Conservation (phyloP, 2,888 invertebrate species). For the Girardia tigrina region DNA sequence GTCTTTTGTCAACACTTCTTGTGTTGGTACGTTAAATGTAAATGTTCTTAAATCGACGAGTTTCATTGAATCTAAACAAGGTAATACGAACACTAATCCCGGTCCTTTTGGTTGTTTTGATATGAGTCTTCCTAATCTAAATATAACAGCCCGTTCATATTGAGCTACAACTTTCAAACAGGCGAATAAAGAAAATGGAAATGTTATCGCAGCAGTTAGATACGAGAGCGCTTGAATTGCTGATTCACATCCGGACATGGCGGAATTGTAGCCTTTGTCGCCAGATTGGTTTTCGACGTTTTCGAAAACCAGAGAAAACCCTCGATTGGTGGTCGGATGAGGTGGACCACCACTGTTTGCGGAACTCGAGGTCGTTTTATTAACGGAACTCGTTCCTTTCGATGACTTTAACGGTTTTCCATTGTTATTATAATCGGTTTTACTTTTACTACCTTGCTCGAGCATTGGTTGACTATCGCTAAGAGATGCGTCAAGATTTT, state of each 20-base stretch:
- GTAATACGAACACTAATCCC: slow-evolving; percentile 41
- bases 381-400: background rate
- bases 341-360: background rate
- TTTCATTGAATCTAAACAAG: slow-evolving; percentile 41
- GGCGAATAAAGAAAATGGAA: slow-evolving; percentile 42
- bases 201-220: slow-evolving; percentile 38
- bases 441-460: background rate
- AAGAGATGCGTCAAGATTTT: background rate
- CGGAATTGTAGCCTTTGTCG: background rate
- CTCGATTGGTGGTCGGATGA: background rate
- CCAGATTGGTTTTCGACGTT: background rate
- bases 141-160: slow-evolving; percentile 44
- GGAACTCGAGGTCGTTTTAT: slow-evolving; percentile 9
- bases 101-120: slow-evolving; percentile 40
- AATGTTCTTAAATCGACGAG: slow-evolving; percentile 38
- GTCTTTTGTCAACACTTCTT: slow-evolving; percentile 46
- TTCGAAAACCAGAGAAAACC: slow-evolving; percentile 33
- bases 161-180: slow-evolving; percentile 42
- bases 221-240: background rate
- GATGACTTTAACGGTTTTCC: background rate
- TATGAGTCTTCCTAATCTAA: slow-evolving; percentile 41
- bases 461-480: slow-evolving; percentile 14
- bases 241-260: slow-evolving; percentile 12
- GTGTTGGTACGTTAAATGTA: slow-evolving; percentile 44
- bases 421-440: background rate